A percentile compares a stretch with the other conserved stretches of the same genome.
phyloP scores from a whole-genome alignment of 1,140 invertebrate species.

The Euborellia annulipes region DNA sequence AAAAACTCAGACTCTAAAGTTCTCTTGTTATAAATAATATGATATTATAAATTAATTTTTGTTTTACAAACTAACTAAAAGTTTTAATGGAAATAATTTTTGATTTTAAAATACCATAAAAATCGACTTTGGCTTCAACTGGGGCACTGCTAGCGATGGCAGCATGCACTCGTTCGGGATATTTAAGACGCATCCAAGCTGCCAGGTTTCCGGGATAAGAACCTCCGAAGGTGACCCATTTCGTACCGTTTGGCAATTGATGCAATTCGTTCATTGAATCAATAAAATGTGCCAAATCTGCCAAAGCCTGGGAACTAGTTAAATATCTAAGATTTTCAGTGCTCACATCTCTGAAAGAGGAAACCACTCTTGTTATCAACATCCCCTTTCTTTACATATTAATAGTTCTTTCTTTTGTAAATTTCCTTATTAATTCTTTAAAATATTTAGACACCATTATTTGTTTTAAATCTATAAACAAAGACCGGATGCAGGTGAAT shows the following conservation, averaged over 20 bases:
- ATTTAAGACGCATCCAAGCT: conserved; percentile 79
- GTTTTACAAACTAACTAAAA: too few species aligned
- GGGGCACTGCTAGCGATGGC: conserved; percentile 82
- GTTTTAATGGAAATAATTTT: too few species aligned
- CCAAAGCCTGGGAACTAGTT: conserved; percentile 72
- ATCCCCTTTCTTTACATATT: too few species aligned
- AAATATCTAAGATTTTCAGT: conserved; percentile 62
- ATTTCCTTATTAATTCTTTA: too few species aligned
- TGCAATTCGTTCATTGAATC: conserved; percentile 44
- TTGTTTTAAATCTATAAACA: too few species aligned
- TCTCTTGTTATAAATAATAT: too few species aligned
- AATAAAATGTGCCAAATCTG: conserved; percentile 73
- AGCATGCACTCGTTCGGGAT: conserved; percentile 71
- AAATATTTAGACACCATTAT: too few species aligned
- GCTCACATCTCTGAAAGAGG: conserved; percentile 57
- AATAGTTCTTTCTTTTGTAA: too few species aligned
- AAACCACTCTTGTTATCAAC: too few species aligned
- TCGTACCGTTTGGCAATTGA: conserved; percentile 41
- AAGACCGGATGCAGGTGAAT: too few species aligned
- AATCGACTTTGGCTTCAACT: conserved; percentile 66
- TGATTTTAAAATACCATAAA: conserved; percentile 52
- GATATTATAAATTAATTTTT: too few species aligned
- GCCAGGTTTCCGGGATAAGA: conserved; percentile 83
- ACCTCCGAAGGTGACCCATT: conserved; percentile 86
- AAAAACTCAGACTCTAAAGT: too few species aligned